Conservation (phyloP, 2,113 vertebrate genomes). For the Hymenochirus boettgeri region DNA sequence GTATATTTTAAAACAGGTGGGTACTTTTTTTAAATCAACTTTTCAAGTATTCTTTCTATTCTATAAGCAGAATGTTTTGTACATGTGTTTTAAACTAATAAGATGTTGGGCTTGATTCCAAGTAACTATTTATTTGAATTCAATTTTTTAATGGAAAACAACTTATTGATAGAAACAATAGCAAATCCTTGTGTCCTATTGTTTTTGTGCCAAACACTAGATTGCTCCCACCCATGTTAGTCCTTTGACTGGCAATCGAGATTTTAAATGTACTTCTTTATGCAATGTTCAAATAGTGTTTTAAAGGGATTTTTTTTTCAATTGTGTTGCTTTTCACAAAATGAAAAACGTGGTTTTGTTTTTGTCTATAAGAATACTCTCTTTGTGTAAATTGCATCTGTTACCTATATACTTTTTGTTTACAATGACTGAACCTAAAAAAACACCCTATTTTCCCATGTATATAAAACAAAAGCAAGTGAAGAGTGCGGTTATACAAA, state of each 20-base stretch:
- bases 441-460: neutral
- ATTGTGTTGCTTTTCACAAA: slow-evolving; percentile 2
- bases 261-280: slow-evolving; percentile 2
- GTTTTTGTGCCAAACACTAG: neutral
- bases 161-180: neutral
- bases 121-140: neutral
- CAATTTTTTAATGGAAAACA: neutral
- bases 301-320: too few species aligned
- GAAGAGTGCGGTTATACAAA: neutral
- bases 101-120: neutral
- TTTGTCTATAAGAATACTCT: slow-evolving; percentile 1
- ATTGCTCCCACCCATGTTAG: neutral
- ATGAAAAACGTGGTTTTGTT: neutral
- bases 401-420: neutral
- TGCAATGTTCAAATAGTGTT: neutral
- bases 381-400: neutral
- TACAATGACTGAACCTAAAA: neutral
- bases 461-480: slow-evolving; percentile 6
- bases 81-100: too few species aligned
- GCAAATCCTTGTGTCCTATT: neutral
- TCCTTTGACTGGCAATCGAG: neutral
- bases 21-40: too few species aligned
- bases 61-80: too few species aligned
- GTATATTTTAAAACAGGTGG: too few species aligned
- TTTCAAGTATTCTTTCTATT: too few species aligned